Evolutionary conservation across 2,797 vertebrate species (phyloP).

Genomic region (Microctenopoma steveboyesi): DNA sequence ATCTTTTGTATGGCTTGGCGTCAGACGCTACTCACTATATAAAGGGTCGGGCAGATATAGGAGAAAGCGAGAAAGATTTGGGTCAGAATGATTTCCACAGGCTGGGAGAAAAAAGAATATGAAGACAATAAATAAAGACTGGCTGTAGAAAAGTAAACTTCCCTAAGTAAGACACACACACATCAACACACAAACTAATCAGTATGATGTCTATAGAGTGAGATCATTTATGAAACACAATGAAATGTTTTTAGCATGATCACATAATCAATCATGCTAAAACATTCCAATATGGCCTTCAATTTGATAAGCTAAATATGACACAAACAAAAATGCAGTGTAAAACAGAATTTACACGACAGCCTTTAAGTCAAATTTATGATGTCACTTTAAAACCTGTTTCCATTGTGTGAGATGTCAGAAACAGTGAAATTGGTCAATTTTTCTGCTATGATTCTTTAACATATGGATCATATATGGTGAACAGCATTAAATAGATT

Average conservation of each 20-base stretch:
- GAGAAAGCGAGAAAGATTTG: constrained; percentile 64
- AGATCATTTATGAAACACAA: background rate
- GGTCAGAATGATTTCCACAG: constrained; percentile 74
- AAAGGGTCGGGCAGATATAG: constrained; percentile 54
- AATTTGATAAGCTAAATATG: background rate
- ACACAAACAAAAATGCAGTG: background rate
- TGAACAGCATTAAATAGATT: too few relatives aligned
- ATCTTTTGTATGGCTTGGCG: constrained; percentile 70
- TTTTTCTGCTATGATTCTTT: too few relatives aligned
- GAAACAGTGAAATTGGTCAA: too few relatives aligned
- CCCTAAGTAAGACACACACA: constrained; percentile 38
- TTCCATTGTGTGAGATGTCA: background rate
- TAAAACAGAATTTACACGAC: background rate
- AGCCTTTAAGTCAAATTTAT: too few relatives aligned
- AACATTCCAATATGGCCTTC: constrained; percentile 6
- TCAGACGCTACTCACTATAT: constrained; percentile 67
- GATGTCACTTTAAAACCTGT: background rate
- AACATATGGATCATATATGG: too few relatives aligned
- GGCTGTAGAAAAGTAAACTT: constrained; percentile 25
- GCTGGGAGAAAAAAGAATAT: constrained; percentile 43
- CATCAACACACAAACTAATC: constrained; percentile 31
- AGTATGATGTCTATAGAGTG: constrained; percentile 19
- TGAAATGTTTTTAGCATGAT: too few relatives aligned
- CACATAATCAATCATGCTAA: background rate
- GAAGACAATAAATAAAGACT: constrained; percentile 45